Percentiles rank a stretch among this genome's conserved stretches.
Conservation (phyloP, 2,888 invertebrate species). For the Azorinus chamasolen region DNA sequence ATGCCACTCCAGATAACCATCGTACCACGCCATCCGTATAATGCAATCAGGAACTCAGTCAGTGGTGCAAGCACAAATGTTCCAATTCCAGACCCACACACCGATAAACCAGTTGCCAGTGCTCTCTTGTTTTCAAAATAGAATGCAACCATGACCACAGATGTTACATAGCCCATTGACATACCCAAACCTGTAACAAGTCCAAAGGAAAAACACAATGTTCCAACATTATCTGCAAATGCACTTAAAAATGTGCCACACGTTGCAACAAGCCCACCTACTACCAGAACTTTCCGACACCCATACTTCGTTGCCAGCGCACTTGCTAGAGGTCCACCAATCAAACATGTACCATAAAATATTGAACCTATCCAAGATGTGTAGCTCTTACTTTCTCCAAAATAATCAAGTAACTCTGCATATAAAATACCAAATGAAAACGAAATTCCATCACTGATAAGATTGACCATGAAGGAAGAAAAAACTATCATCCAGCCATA, state of each 20-base stretch:
- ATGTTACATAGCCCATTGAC: constrained; percentile 85
- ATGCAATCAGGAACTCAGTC: constrained; percentile 80
- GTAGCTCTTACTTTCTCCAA: constrained; percentile 93
- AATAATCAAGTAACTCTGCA: constrained; percentile 94
- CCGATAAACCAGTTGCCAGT: constrained; percentile 85
- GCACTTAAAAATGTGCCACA: constrained; percentile 82
- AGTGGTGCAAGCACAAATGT: constrained; percentile 85
- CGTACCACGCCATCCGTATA: constrained; percentile 85
- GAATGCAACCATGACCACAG: constrained; percentile 85
- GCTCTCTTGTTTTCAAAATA: constrained; percentile 86
- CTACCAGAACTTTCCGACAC: constrained; percentile 82
- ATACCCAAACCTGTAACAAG: constrained; percentile 85
- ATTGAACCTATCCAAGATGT: constrained; percentile 96
- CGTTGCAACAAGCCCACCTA: constrained; percentile 83
- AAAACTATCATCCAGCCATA: constrained; percentile 98
- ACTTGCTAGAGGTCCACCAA: constrained; percentile 85
- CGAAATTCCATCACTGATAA: constrained; percentile 96
- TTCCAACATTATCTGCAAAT: constrained; percentile 79
- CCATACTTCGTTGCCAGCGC: constrained; percentile 84
- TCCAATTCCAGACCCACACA: constrained; percentile 86
- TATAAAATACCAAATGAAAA: constrained; percentile 97
- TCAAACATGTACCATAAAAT: constrained; percentile 96
- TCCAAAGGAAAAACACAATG: constrained; percentile 85
- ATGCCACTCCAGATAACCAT: constrained; percentile 84
- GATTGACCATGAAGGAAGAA: constrained; percentile 95